Base-by-base conservation (phyloP, 2,797 vertebrate species). In the Argentina silus region DNA sequence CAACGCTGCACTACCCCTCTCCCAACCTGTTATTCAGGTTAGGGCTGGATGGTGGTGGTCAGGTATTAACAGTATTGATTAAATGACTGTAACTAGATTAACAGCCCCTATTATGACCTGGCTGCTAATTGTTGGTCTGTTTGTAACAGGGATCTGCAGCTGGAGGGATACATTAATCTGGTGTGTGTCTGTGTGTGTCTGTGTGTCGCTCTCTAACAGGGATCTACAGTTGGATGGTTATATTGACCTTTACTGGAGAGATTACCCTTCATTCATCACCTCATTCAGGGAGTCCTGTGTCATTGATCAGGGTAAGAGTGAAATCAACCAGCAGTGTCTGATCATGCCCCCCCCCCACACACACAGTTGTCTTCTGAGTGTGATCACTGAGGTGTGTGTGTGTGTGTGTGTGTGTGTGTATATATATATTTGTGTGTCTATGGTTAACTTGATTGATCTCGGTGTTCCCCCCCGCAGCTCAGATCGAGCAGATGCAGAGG, bases 141-240 rank as follows among this genome's bases (percentile, higher is more conserved):
- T 77, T 68, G 71, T 88, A 84, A 81, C 88, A 99, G 98, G 84
- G 97, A 99, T 86, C 94, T 99, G 61, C 95, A 97, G 78, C 82
- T 98, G 88, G 95, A 96, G 3, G 87, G 95, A 73, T 99, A 98
- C 50, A 88, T 97, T 78, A 96, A 99, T 91, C 95, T 96, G 75
- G 99, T 99, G 93, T 98, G 95, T 92, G n/a, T 55, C 2, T 48
- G 47, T 48, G 47, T 48, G 47, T 48, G 1, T 48, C 1, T 48
- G 47, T 48, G 6, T 15, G n/a, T 36, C 27, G 1, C 27, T 36
- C 27, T 36, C 27, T 88, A 83, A 81, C 88, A 99, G 98, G 84
- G 97, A 99, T 86, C 94, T 99, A 59, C 95, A 97, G 78, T 82
- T 98, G 88, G 95, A 96, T 3, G 87, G 95, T 73, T 99, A 98